A percentile compares a stretch with the other conserved stretches of the same genome.
Conservation (phyloP, 2,888 invertebrate species). For the Plutella xylostella region DNA sequence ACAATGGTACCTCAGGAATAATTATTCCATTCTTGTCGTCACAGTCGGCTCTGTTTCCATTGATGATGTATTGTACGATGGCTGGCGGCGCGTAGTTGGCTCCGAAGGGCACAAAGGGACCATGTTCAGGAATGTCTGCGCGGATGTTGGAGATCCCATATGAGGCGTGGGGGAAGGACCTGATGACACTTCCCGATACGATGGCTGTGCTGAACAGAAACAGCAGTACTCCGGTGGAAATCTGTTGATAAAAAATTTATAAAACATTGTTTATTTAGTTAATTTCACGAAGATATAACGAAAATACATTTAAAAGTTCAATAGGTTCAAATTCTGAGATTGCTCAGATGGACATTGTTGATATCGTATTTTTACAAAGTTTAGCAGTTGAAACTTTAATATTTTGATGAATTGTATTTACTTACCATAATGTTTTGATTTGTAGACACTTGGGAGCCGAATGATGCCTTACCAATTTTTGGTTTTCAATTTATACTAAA, state of each 20-base stretch:
- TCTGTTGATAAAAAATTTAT: conserved; percentile 10
- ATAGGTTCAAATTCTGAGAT: background rate
- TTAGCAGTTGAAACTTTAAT: background rate
- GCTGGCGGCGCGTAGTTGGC: too few relatives aligned
- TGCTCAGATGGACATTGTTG: too few relatives aligned
- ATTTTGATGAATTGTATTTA: background rate
- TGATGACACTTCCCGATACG: conserved; percentile 1
- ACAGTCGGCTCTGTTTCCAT: too few relatives aligned
- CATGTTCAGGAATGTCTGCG: background rate
- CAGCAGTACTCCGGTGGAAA: conserved; percentile 18
- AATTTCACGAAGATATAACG: too few relatives aligned
- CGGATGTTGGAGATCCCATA: conserved; percentile 19
- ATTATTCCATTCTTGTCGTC: too few relatives aligned
- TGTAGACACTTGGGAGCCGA: background rate
- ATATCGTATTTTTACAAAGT: too few relatives aligned
- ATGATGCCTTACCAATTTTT: background rate
- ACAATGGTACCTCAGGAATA: too few relatives aligned
- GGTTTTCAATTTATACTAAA: conserved; percentile 3
- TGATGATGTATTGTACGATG: too few relatives aligned
- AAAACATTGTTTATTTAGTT: too few relatives aligned
- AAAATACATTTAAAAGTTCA: too few relatives aligned
- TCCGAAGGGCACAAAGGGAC: too few relatives aligned
- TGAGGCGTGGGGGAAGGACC: conserved; percentile 14
- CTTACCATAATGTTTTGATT: conserved; percentile 5
- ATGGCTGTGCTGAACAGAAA: conserved; percentile 24